phyloP scores from a whole-genome alignment of 2,113 vertebrate genomes.

The Onychorhynchus coronatus region DNA sequence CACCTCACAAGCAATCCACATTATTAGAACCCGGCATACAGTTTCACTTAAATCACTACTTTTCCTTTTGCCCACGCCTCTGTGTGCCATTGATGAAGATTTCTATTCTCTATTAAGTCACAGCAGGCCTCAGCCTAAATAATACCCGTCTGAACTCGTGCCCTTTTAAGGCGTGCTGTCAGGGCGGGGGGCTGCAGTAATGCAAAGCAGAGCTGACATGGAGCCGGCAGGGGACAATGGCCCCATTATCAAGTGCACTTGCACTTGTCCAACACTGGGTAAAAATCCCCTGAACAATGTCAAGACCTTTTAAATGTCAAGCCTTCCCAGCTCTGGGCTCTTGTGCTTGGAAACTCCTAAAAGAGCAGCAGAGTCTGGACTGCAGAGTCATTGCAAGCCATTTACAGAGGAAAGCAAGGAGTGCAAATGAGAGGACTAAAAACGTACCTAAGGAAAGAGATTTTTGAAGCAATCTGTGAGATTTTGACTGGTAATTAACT shows the following conservation, averaged over 20 bases:
- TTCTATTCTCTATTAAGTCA: not conserved
- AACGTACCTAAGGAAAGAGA: not conserved
- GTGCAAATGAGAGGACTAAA: not conserved
- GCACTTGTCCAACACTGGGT: not conserved
- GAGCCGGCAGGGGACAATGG: slow-evolving; percentile 23
- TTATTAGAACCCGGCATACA: not conserved
- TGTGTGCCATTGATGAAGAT: not conserved
- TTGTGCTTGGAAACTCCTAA: slow-evolving; percentile 31
- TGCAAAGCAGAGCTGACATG: slow-evolving; percentile 2
- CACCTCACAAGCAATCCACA: fast-evolving
- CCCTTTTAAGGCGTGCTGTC: slow-evolving; percentile 26
- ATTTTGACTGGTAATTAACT: not conserved
- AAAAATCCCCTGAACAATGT: slow-evolving; percentile 9
- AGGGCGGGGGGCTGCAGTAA: not conserved
- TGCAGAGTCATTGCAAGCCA: not conserved
- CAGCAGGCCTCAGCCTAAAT: not conserved
- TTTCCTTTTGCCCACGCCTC: not conserved
- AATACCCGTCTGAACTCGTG: not conserved
- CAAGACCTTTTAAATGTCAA: slow-evolving; percentile 73
- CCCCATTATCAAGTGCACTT: slow-evolving; percentile 31
- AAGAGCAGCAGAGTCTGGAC: not conserved
- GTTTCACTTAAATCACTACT: not conserved
- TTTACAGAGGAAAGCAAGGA: not conserved
- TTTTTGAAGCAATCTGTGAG: not conserved
- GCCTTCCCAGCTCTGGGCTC: not conserved